Evolutionary conservation across 2,113 vertebrate genomes (phyloP), one percentile per base, ranked within the genome.

Genomic region (Macrotus californicus): DNA sequence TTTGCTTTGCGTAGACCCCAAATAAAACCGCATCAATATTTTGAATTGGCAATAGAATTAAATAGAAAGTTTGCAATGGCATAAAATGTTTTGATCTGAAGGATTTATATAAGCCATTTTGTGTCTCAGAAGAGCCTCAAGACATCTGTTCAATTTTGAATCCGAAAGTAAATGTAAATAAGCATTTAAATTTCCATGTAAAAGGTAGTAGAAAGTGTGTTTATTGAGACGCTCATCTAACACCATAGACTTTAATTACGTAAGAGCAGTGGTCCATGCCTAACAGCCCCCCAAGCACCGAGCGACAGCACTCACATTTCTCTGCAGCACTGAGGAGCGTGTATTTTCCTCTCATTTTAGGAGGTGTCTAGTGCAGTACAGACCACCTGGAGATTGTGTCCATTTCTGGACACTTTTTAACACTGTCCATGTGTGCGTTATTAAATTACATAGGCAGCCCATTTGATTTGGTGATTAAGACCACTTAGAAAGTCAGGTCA

Each of bases 41-140:
- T 96, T 96, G 90, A 94, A 95, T 89, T 64, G 93, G 87, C 36
- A 46, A 79, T 75, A 87, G 85, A 96, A 96, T 79, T 69, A 95
- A 95, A 77, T 69, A 75, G 92, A 34, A 92, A 85, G 87, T 93
- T 93, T 88, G 73, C 48, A 64, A 82, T 73, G 54, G 66, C 54
- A 34, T 48, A 72, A 77, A 50, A 61, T 75, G 46, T 94, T 95
- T 94, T 88, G 56, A 96, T 79, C 69, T 52, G 82, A 88, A 93
- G 85, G 79, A 88, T 95, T 89, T 96, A 80, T 80, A 52, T 90
- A 95, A 96, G 72, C 67, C 67, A 87, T 95, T 97, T 86, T 70
- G 81, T 91, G 67, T 96, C 93, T 92, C 69, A 66, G 67, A 91
- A 89, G 73, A 82, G 69, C 97, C 88, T 52, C 5, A 22, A 83